Evolutionary conservation across 2,888 invertebrate species (phyloP), one percentile per base, ranked within the genome.

Genomic region (Zaprionus lineosus): DNA sequence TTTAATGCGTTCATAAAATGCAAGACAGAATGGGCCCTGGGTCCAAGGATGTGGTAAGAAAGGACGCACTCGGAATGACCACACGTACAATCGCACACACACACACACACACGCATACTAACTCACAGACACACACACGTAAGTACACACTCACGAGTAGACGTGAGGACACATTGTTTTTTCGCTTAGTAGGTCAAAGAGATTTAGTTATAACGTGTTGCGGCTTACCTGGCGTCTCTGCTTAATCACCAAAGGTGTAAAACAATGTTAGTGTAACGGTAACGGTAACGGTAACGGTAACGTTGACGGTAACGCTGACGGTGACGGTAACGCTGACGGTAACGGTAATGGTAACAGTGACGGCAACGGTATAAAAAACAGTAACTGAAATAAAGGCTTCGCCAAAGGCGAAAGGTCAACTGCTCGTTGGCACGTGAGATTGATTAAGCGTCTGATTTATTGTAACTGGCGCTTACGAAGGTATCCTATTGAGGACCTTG

Each of bases 381-480:
- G 21, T 36, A 60, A 55, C 21, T 34, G 47, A 18, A 47, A 37
- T 26, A 21, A 8, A 24, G 40, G 28, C 46, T 24, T 7, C 31
- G 44, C 39, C 46, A 57, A 62, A 47, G 48, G 18, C 53, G 53
- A 64, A 47, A 68, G 70, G 60, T 70, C 65, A 81, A 69, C 59
- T 50, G 62, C 66, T 48, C 66, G 28, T 26, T 68, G 57, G 73
- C 75, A 78, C 72, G 75, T 72, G 73, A 78, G 82, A 78, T 77
- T 78, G 83, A 83, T 78, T 76, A 79, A 68, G 50, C 55, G 65
- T 37, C 58, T 82, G 74, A 78, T 75, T 78, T 82, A 78, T 74
- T 56, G 44, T 41, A 15, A 4, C 19, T n/a, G 41, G 19, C 41
- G 37, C 12, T 29, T 6, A 52, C 21, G 14, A 8, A 34, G 1